These are phyloP conservation scores for Rhinophrynus dorsalis DNA, from an alignment of 2,797 vertebrate species.

Conservation along the genomic window DNA sequence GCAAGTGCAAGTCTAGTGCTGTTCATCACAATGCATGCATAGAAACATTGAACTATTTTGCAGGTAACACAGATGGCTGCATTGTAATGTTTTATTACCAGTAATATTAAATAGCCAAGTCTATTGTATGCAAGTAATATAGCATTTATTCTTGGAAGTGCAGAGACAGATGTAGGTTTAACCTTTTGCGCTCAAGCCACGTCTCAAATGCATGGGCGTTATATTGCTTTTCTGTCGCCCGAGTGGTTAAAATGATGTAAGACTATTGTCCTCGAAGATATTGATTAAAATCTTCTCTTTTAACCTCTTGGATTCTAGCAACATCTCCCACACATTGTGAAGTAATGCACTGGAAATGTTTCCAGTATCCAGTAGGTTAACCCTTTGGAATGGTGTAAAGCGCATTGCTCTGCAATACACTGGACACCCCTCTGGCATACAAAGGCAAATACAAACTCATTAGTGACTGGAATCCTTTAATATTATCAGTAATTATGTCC, in stretches of 20 bases:
- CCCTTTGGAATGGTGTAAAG: no score
- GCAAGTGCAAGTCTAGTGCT: slow-evolving; percentile 38
- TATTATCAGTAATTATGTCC: no score
- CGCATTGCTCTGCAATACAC: no score
- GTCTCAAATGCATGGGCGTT: not conserved
- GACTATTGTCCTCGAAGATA: slow-evolving; percentile 47
- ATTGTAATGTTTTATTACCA: slow-evolving; percentile 17
- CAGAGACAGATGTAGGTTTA: not conserved
- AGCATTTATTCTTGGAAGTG: not conserved
- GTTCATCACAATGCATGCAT: slow-evolving; percentile 53
- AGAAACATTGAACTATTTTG: slow-evolving; percentile 43
- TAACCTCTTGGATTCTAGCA: slow-evolving; percentile 15
- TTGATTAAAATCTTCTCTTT: slow-evolving; percentile 51
- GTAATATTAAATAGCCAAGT: not conserved
- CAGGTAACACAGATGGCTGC: slow-evolving; percentile 43
- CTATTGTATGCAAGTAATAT: not conserved
- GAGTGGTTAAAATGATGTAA: slow-evolving; percentile 21
- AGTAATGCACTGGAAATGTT: no score
- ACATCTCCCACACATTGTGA: no score
- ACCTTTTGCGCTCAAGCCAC: not conserved
- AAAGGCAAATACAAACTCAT: slow-evolving; percentile 53
- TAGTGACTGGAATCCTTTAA: slow-evolving; percentile 39
- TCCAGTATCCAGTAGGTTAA: no score
- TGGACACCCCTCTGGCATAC: no score
- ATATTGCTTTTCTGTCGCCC: not conserved